Evolutionary conservation across 2,113 vertebrate species (phyloP).

Genomic region (Fulica atra): DNA sequence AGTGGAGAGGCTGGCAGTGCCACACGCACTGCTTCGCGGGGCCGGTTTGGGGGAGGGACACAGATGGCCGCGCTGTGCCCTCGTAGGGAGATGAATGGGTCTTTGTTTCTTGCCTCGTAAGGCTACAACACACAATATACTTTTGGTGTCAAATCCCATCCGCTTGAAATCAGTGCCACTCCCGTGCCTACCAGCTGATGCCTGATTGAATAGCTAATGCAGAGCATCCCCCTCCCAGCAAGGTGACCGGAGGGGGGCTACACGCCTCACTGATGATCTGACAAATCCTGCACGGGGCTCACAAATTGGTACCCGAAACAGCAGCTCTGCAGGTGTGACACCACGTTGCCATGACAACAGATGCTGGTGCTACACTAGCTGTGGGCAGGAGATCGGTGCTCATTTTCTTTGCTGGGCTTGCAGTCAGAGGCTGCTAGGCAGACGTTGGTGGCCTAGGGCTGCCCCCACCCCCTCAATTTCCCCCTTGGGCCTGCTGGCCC

Average conservation of each 20-base stretch:
- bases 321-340: constrained; percentile 48
- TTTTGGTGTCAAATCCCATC: background rate
- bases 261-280: background rate
- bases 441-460: fast-evolving
- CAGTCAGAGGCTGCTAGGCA: background rate
- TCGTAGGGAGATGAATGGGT: fast-evolving
- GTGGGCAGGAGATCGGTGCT: background rate
- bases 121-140: background rate
- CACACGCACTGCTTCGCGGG: fast-evolving
- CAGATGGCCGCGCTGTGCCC: background rate
- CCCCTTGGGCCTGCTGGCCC: fast-evolving
- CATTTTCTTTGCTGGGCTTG: background rate
- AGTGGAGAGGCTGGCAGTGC: background rate
- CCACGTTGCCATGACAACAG: constrained; percentile 14
- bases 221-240: background rate
- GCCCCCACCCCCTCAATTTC: fast-evolving
- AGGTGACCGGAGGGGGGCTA: background rate
- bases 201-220: background rate
- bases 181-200: background rate
- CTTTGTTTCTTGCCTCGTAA: background rate
- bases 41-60: background rate
- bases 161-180: background rate
- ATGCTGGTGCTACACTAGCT: background rate
- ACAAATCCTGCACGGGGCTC: background rate
- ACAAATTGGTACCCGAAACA: background rate